Evolutionary conservation across 2,113 vertebrate genomes (phyloP), one percentile per base, ranked within the genome.

Genomic region (Actenoides hombroni): DNA sequence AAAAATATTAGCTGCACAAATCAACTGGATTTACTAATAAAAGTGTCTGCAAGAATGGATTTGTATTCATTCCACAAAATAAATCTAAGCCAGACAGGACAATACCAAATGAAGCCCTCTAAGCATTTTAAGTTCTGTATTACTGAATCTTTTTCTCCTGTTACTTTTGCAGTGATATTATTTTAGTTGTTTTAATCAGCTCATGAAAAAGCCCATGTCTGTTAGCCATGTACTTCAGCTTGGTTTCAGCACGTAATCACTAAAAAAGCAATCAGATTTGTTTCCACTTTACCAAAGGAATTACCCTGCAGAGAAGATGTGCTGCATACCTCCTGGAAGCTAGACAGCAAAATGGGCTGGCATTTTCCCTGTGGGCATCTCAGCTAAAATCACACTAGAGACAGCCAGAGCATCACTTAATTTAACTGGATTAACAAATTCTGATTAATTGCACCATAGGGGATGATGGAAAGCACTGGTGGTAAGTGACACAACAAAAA

Each of bases 161-260:
- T 29, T 49, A 64, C 4, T 53, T 79, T 76, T 54, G 16, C 25
- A 26, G 19, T 0, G 0, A 13, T 49, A 61, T 31, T 48, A 51
- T 78, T 95, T 84, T 24, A 60, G 4, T 69, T 68, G 21, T 37
- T 91, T 78, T 31, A 91, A 51, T 64, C 49, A 74, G 28, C 19
- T 77, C 13, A 39, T 49, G 14, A 78, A 69, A 68, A 26, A 91
- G 20, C 9, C 28, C 8, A 3, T 0, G 0, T 53, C 33, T 60
- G 2, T 60, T 56, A 63, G 20, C 24, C 33, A 42, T 1, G 1
- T 48, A 26, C 26, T 79, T 68, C 74, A 26, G 48, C 39, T 79
- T 85, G 18, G 48, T 65, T 78, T 82, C 69, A 76, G 61, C 31
- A 24, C 11, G 23, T 46, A 46, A 59, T 53, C 49, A 53, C 39